These are phyloP conservation scores for Poicephalus meyeri DNA, from an alignment of 2,113 vertebrate species.

Conservation along the genomic window DNA sequence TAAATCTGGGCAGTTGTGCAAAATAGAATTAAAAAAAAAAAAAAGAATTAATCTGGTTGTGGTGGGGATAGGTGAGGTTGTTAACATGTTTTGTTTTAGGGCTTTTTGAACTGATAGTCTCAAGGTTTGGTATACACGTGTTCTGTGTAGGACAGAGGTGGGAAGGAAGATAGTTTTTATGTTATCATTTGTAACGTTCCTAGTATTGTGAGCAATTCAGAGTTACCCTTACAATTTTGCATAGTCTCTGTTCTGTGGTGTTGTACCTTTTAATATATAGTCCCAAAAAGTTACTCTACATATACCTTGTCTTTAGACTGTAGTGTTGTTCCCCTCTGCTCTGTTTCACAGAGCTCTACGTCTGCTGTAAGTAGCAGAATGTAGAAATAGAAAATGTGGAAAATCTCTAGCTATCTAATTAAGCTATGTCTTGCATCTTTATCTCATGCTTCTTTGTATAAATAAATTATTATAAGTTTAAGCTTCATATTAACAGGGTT, in stretches of 20 bases:
- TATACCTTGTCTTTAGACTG: not conserved
- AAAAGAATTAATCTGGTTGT: not conserved
- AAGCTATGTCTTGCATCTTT: not conserved
- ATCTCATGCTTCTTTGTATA: not conserved
- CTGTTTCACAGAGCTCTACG: not conserved
- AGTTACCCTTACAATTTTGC: not conserved
- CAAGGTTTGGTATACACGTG: not conserved
- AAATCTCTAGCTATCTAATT: not conserved
- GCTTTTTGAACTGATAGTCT: not conserved
- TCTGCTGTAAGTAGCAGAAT: not conserved
- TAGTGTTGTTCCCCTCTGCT: not conserved
- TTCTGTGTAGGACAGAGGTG: not conserved
- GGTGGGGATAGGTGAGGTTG: not conserved
- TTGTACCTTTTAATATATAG: not conserved
- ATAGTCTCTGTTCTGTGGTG: not conserved
- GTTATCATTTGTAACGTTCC: not conserved
- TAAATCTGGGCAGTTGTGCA: not conserved
- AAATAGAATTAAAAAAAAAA: not conserved
- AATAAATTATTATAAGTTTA: not conserved
- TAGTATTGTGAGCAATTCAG: not conserved
- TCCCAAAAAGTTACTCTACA: not conserved
- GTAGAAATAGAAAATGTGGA: not conserved
- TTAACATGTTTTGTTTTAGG: not conserved
- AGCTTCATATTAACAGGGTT: not conserved
- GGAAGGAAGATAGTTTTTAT: not conserved